phyloP scores from a whole-genome alignment of 2,113 vertebrate genomes.

The Menura novaehollandiae region DNA sequence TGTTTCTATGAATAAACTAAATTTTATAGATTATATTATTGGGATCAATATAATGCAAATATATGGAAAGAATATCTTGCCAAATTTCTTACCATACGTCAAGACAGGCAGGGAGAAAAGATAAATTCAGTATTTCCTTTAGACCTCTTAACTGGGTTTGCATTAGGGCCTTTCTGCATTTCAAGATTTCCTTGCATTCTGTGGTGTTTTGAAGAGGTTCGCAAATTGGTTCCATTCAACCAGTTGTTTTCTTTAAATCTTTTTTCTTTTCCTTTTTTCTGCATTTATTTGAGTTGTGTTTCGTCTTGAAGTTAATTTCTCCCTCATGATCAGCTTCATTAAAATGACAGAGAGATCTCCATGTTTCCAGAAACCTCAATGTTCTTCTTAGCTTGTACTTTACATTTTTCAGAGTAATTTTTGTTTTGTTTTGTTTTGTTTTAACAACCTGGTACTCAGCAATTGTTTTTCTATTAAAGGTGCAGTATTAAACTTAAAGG shows the following conservation, averaged over 20 bases:
- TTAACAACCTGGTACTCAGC: background rate
- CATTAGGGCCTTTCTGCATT: background rate
- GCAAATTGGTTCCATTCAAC: background rate
- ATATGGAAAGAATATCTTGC: background rate
- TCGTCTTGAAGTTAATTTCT: background rate
- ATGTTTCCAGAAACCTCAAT: accelerated
- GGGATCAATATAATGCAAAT: background rate
- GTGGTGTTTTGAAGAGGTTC: background rate
- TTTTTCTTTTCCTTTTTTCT: background rate
- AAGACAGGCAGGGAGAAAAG: background rate
- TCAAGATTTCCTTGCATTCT: background rate
- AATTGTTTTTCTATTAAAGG: background rate
- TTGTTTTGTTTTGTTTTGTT: background rate
- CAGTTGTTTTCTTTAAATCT: background rate
- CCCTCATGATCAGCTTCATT: background rate
- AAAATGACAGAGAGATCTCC: background rate
- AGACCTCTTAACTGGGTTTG: background rate
- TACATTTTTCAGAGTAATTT: background rate
- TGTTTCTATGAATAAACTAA: background rate
- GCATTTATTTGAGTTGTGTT: background rate
- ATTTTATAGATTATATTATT: background rate
- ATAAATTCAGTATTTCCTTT: background rate
- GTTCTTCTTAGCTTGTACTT: background rate
- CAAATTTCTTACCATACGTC: background rate
- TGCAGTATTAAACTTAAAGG: background rate